Base-by-base conservation (phyloP, 2,113 vertebrate species). In the Leucosticte australis region DNA sequence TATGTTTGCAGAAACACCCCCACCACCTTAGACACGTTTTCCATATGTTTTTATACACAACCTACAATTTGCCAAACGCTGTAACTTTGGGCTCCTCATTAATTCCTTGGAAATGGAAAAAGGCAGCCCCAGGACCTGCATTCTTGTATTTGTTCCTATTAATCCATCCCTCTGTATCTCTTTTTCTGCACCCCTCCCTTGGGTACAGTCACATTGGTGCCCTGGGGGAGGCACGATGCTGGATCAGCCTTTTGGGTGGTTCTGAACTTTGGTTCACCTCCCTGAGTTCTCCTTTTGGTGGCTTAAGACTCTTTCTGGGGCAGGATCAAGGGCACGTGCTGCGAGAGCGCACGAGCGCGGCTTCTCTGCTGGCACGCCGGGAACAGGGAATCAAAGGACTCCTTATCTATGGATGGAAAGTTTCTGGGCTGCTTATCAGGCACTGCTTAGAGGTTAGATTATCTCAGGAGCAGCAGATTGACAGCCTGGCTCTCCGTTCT, bases 371-470 rank as follows among this genome's bases (percentile, higher is more conserved):
- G 81, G 78, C 67, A 62, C 2, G 2, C n/a, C 18, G 68, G 68
- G 73, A 78, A 37, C 6, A 1, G n/a, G 53, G 35, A 74, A 70
- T 57, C 65, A 92, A 97, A 94, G 64, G 70, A n/a, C 56, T 77
- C 56, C 77, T 95, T 96, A 97, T 94, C 94, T 76, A 21, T 2
- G 74, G 74, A 53, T 88, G 95, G 94, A 95, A 97, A 95, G 75
- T 96, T 97, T 94, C 77, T 92, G 81, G 47, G 59, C 77, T 81
- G 68, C 67, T 96, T 96, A 96, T 96, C 95, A 85, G 84, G 39
- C 24, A 7, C 56, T 59, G 67, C 68, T 37, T 37, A 33, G 50
- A 81, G 77, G 75, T 81, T 65, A 83, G 91, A 80, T 94, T 77
- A 87, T 65, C 65, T 96, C 9, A 4, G 69, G 81, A 87, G 76